Conservation (phyloP, 2,113 vertebrate species). For the Chloropsis cyanopogon region DNA sequence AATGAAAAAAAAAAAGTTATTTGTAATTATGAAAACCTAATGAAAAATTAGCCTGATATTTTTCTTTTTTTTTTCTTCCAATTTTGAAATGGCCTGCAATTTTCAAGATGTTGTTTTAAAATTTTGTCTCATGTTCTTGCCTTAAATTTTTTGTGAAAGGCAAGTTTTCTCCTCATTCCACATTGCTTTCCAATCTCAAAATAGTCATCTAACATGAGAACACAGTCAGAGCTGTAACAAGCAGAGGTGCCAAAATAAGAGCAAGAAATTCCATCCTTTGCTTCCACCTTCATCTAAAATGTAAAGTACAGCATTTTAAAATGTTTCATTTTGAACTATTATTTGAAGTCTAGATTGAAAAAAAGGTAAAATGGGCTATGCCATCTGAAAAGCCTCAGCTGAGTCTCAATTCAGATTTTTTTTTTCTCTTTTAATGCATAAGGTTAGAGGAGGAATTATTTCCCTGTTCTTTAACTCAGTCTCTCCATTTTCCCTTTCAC, state of each 20-base stretch:
- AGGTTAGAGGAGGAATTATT: not conserved
- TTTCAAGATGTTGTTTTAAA: not conserved
- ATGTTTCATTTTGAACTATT: not conserved
- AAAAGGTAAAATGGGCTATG: not conserved
- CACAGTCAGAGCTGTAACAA: not conserved
- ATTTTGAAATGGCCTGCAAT: not conserved
- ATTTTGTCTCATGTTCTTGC: not conserved
- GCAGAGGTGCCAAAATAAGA: conserved; percentile 31
- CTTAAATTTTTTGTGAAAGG: not conserved
- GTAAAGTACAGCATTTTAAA: not conserved
- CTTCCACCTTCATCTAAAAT: conserved; percentile 17
- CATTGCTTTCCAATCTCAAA: conserved; percentile 4
- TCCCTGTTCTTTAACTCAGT: not conserved
- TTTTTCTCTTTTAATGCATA: not conserved
- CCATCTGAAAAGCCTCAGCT: not conserved
- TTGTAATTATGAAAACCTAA: not conserved
- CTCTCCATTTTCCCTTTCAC: not conserved
- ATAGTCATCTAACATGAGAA: conserved; percentile 34
- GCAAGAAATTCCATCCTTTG: not conserved
- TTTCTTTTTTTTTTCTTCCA: not conserved
- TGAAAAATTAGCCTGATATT: not conserved
- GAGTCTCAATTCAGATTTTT: not conserved
- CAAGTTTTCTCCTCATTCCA: conserved; percentile 15
- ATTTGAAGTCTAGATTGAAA: not conserved
- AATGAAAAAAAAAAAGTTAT: not conserved